Evolutionary conservation across 2,113 vertebrate species (phyloP), one percentile per base, ranked within the genome.

Genomic region (Sinocyclocheilus rhinocerous): DNA sequence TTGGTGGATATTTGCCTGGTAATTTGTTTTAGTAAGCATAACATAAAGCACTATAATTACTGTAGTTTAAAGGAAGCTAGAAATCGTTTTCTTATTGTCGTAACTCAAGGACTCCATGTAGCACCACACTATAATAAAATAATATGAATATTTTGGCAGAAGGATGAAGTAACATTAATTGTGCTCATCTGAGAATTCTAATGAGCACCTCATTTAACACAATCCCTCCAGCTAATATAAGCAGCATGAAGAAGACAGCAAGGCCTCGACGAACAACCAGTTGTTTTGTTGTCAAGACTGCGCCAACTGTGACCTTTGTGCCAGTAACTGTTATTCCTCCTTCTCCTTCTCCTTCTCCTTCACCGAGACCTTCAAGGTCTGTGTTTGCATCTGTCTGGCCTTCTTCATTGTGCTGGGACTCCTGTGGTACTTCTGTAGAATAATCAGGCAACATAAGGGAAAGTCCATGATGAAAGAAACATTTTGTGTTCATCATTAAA

Each of bases 211-310:
- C 29, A 33, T 33, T 33, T 33, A 33, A 33, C 29, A 33, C 29
- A 33, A 33, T 33, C 29, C 94, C 94, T 45, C 83, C 89, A 0
- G 88, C 79, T 16, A 95, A 89, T 50, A 95, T 87, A 84, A 90
- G 6, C 55, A 95, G 36, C 94, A 93, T 94, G 80, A 90, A 33
- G 57, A 94, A 39, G 36, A 91, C 75, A 12, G 89, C 48, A 59
- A 93, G 88, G 42, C 93, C 90, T 55, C 90, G 89, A n/a, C 92
- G 89, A 6, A 94, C 65, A 33, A 92, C 85, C 87, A 95, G 92
- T 89, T 94, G 93, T 70, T 85, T 89, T 87, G 85, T 67, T 26
- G 92, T 90, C 84, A 93, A 87, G 33, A 84, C 70, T 3, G 10
- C 5, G 13, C 91, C 94, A 83, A 65, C 91, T 4, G 76, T 90